phyloP scores from a whole-genome alignment of 2,888 invertebrate species.

The Mesodorylaimus sp. region DNA sequence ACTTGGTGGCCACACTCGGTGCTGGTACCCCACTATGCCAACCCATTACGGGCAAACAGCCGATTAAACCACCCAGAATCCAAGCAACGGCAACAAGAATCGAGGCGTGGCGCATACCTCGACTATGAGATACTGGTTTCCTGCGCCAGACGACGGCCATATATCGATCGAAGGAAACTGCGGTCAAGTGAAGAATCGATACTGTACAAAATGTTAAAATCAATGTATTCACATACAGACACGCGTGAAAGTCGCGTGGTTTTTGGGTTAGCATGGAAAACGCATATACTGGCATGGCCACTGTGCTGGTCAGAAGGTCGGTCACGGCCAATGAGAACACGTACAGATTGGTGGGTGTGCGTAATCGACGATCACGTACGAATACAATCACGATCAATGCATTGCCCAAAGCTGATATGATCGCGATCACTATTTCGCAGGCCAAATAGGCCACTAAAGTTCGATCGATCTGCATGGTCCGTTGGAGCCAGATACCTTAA shows the following conservation, averaged over 20 bases:
- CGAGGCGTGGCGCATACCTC: too few species aligned
- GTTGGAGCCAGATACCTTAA: too few species aligned
- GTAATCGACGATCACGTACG: neutral
- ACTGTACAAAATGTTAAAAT: neutral
- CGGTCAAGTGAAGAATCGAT: neutral
- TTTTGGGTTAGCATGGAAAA: neutral
- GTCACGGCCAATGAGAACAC: neutral
- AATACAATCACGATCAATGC: neutral
- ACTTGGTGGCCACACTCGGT: neutral
- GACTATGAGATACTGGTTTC: neutral
- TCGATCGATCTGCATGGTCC: too few species aligned
- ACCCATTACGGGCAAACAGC: neutral
- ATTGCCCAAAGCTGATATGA: neutral
- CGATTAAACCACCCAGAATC: neutral
- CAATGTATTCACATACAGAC: neutral
- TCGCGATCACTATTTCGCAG: neutral
- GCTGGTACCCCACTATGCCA: neutral
- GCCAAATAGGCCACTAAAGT: neutral
- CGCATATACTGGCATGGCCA: neutral
- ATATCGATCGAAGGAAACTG: neutral
- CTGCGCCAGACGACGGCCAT: neutral
- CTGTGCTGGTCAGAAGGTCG: neutral
- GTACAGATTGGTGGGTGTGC: neutral
- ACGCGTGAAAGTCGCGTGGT: neutral
- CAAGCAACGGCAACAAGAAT: neutral